A percentile compares a stretch with the other conserved stretches of the same genome.
Conservation (phyloP, 2,797 vertebrate genomes). For the Tokudaia muenninki region DNA sequence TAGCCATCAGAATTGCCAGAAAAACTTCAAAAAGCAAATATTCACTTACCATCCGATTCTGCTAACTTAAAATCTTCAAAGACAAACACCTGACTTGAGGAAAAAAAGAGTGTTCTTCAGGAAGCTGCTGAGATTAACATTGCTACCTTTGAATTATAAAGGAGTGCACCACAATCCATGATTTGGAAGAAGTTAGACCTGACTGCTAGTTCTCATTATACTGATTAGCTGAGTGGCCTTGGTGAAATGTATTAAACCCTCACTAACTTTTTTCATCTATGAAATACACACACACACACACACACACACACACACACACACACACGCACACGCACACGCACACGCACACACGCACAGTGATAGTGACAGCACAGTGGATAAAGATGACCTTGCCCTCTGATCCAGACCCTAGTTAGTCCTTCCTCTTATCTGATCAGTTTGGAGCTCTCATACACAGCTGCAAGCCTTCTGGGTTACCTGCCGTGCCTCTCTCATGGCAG, state of each 20-base stretch:
- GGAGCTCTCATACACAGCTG: background rate
- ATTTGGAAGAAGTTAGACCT: background rate
- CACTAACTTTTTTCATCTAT: background rate
- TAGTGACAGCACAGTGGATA: background rate
- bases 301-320: too few species aligned
- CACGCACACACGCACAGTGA: too few species aligned
- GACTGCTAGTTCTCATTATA: background rate
- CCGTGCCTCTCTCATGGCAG: accelerated
- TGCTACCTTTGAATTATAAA: background rate
- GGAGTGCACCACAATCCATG: background rate
- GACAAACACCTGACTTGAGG: background rate
- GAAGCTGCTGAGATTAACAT: background rate
- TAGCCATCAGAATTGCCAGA: background rate
- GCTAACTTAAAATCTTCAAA: slow-evolving; percentile 17
- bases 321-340: too few species aligned
- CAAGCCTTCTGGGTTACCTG: background rate
- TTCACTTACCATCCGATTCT: background rate
- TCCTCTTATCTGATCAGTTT: background rate
- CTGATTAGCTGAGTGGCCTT: background rate
- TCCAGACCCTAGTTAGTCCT: too few species aligned
- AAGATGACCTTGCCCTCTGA: background rate
- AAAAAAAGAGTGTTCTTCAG: background rate
- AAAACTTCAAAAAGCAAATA: background rate
- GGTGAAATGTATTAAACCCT: background rate
- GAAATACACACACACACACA: too few species aligned